Conservation (phyloP, 1,140 invertebrate species). For the Microplitis mediator region DNA sequence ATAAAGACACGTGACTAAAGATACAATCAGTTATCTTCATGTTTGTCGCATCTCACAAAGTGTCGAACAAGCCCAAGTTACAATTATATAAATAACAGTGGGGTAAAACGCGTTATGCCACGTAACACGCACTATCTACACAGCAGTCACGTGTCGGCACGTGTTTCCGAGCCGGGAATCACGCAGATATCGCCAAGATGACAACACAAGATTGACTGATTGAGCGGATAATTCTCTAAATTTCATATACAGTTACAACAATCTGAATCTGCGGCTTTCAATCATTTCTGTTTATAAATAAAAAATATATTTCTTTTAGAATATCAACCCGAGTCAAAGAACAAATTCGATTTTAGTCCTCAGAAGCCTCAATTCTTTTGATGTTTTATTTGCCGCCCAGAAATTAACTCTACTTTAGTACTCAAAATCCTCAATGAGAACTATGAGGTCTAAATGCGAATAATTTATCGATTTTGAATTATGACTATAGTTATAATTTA, state of each 20-base stretch:
- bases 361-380: no score
- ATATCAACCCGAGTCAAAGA: no score
- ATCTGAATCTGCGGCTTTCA: not conserved
- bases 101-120: not conserved
- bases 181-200: conserved; percentile 5
- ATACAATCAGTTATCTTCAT: conserved; percentile 17
- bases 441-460: no score
- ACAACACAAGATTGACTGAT: conserved; percentile 19
- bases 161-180: not conserved
- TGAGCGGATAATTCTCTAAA: conserved; percentile 12
- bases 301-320: not conserved
- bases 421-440: no score
- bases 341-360: no score
- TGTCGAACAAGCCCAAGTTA: conserved; percentile 23
- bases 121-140: not conserved
- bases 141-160: conserved; percentile 23
- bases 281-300: not conserved
- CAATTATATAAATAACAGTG: conserved; percentile 14
- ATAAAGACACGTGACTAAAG: conserved; percentile 12
- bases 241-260: not conserved
- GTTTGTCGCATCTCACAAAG: conserved; percentile 11
- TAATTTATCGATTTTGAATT: no score
- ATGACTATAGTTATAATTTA: no score
- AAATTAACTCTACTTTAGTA: no score
- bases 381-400: no score